Percentiles rank a stretch among this genome's conserved stretches.
Conservation (phyloP, 2,113 vertebrate genomes). For the Anhinga rufa region DNA sequence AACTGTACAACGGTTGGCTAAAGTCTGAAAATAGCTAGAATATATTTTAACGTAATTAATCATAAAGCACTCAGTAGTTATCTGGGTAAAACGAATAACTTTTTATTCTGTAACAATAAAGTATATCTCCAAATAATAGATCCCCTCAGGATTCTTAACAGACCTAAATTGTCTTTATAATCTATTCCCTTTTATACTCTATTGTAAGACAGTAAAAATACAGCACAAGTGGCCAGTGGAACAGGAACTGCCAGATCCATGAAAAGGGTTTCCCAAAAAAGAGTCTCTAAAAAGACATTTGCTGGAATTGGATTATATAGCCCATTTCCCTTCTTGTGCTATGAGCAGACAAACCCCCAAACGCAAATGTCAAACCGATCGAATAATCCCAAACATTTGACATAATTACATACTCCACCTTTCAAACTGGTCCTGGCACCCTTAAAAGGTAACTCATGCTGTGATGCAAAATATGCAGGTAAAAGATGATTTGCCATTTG, state of each 20-base stretch:
- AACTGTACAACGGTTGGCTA: not conserved
- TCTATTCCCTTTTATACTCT: not conserved
- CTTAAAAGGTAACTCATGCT: not conserved
- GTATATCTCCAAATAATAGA: not conserved
- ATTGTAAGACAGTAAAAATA: not conserved
- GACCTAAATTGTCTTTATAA: not conserved
- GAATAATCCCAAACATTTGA: constrained; percentile 15
- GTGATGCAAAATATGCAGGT: not conserved
- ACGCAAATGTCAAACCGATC: not conserved
- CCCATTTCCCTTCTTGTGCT: not conserved
- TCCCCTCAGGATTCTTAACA: not conserved
- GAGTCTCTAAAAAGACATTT: constrained; percentile 10
- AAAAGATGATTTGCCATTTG: constrained; percentile 10
- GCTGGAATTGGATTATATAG: constrained; percentile 1
- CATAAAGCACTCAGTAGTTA: not conserved
- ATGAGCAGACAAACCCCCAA: not conserved
- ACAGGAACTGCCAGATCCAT: not conserved
- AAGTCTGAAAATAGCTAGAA: not conserved
- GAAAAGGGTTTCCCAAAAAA: not conserved
- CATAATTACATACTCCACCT: constrained; percentile 5
- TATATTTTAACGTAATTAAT: not conserved
- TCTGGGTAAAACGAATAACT: not conserved
- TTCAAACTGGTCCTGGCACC: not conserved
- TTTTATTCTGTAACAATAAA: not conserved
- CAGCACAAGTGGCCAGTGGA: not conserved